A percentile compares a stretch with the other conserved stretches of the same genome.
phyloP scores from a whole-genome alignment of 2,888 invertebrate genomes.

The Sericinus montela region DNA sequence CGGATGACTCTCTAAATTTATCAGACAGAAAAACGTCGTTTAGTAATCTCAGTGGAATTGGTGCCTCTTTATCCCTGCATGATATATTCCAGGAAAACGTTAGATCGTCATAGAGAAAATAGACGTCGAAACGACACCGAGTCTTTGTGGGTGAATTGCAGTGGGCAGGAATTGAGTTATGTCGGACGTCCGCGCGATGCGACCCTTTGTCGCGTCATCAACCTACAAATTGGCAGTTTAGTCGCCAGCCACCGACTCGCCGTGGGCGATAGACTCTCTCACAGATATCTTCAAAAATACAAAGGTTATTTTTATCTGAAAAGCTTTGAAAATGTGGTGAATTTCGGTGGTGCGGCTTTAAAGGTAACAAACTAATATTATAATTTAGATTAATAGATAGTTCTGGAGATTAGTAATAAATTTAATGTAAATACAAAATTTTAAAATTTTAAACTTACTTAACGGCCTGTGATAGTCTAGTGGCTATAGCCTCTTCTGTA shows the following conservation, averaged over 20 bases:
- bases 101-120: slow-evolving; percentile 24
- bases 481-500: too few species aligned
- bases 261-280: slow-evolving; percentile 29
- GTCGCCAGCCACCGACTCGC: slow-evolving; percentile 32
- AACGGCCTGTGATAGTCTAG: too few species aligned
- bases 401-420: too few species aligned
- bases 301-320: slow-evolving; percentile 5
- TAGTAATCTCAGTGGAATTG: slow-evolving; percentile 15
- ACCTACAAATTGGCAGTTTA: slow-evolving; percentile 67
- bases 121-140: slow-evolving; percentile 32
- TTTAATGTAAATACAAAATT: too few species aligned
- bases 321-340: neutral
- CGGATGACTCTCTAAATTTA: neutral
- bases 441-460: too few species aligned
- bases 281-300: slow-evolving; percentile 24
- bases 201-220: slow-evolving; percentile 66
- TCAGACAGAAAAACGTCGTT: slow-evolving; percentile 8
- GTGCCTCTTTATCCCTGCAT: slow-evolving; percentile 2
- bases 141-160: slow-evolving; percentile 48
- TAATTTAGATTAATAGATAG: too few species aligned
- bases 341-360: neutral
- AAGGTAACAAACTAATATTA: neutral
- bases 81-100: slow-evolving; percentile 11
- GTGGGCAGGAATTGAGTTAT: slow-evolving; percentile 50
- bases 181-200: slow-evolving; percentile 34